A percentile compares a stretch with the other conserved stretches of the same genome.
Evolutionary conservation across 2,113 vertebrate genomes (phyloP).

Genomic region (Myodes glareolus): DNA sequence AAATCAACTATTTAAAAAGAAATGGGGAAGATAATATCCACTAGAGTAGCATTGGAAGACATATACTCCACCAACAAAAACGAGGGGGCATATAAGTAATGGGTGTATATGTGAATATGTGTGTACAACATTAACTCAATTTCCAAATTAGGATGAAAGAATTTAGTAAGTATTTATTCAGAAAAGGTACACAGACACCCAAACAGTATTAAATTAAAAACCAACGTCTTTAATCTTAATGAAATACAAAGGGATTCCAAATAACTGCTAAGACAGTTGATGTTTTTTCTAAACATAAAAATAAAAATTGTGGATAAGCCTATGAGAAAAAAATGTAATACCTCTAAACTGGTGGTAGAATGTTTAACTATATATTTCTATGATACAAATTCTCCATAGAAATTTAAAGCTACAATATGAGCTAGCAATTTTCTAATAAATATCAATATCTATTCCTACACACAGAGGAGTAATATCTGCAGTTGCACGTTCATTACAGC

Average conservation of each 20-base stretch:
- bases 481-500: not conserved
- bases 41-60: not conserved
- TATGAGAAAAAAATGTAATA: not conserved
- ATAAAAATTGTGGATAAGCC: not conserved
- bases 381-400: not conserved
- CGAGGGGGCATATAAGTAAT: not conserved
- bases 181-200: not conserved
- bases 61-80: not conserved
- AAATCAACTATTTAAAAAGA: not conserved
- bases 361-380: not conserved
- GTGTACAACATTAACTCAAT: not conserved
- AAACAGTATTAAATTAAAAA: too few relatives aligned
- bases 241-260: not conserved
- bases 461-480: not conserved
- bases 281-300: not conserved
- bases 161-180: not conserved
- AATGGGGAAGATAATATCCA: not conserved
- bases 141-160: not conserved
- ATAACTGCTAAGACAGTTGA: not conserved
- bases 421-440: not conserved
- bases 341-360: not conserved
- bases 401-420: not conserved
- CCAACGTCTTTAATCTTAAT: not conserved
- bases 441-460: not conserved
- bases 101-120: not conserved